Evolutionary conservation across 2,113 vertebrate genomes (phyloP), one percentile per base, ranked within the genome.

Genomic region (Choloepus hoffmanni): DNA sequence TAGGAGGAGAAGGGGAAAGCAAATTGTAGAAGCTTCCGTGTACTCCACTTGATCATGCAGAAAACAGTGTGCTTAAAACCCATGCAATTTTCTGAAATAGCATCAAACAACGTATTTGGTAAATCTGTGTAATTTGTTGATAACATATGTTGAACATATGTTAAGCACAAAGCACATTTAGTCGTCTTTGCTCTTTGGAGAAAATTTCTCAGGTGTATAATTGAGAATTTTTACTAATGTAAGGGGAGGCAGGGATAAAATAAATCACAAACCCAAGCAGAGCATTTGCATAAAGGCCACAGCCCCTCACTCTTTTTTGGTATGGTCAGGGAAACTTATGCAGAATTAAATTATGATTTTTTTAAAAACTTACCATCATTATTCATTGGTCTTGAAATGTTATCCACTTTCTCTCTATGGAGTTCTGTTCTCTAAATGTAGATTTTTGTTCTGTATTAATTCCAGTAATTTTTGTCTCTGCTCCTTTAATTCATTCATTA

Each of bases 401-500:
- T 77, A 67, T 48, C 63, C 24, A 28, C n/a, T 77, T 90, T 86
- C 78, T 92, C 85, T 90, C 85, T 89, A 1, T 43, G 43, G 87
- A 95, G 63, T 79, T 90, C 78, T 86, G 1, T 81, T 95, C 84
- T 90, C 85, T 85, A 95, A 88, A 95, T n/a, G 62, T 50, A 91
- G 45, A 89, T 70, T 76, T 95, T 70, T 85, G n/a, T 94, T 72
- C 85, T 70, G 11, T 83, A 79, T 79, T 63, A 94, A 96, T 98
- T 92, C 89, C 94, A 81, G 97, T 85, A 97, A 97, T 40, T 89
- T 94, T 86, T 62, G 53, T 95, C 68, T 96, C 77, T 48, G n/a
- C 30, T 95, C n/a, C 77, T 67, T 90, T 92, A 65, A 85, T 96
- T 96, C 74, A 77, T 78, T 97, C 85, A 97, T 95, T 95, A 94